A percentile compares a stretch with the other conserved stretches of the same genome.
Evolutionary conservation across 2,797 vertebrate species (phyloP).

Genomic region (Malacoctenus gilli): DNA sequence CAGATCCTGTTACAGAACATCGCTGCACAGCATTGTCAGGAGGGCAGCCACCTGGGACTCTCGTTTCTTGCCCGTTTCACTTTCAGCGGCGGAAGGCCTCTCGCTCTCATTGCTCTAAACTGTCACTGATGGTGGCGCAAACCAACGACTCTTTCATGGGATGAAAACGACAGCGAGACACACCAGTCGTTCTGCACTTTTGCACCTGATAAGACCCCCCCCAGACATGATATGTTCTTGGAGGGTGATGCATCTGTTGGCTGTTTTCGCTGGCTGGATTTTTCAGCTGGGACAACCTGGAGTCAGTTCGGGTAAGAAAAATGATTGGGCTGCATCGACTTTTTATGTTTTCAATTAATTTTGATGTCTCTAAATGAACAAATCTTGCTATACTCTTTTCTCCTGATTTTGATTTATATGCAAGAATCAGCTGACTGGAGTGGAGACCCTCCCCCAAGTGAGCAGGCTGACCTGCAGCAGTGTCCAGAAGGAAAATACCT

Average conservation of each 20-base stretch:
- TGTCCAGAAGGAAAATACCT: constrained; percentile 83
- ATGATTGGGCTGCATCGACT: too few relatives aligned
- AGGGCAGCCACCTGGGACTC: constrained; percentile 61
- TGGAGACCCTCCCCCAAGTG: constrained; percentile 29
- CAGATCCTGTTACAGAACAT: constrained; percentile 69
- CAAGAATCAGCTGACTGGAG: constrained; percentile 59
- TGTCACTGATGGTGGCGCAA: constrained; percentile 31
- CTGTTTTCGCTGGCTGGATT: constrained; percentile 44
- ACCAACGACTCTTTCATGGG: constrained; percentile 16
- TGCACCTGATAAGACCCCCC: constrained; percentile 10
- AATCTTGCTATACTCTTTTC: too few relatives aligned
- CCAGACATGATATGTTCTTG: constrained; percentile 50
- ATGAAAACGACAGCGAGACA: not conserved
- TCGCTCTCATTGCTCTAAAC: constrained; percentile 67
- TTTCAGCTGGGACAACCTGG: constrained; percentile 50
- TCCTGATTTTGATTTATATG: too few relatives aligned
- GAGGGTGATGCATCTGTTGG: constrained; percentile 51
- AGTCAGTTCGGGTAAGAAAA: constrained; percentile 73
- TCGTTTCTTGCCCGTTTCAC: constrained; percentile 79
- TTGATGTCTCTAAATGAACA: too few relatives aligned
- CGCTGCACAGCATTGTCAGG: constrained; percentile 58
- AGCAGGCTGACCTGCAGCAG: constrained; percentile 46
- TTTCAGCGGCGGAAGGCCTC: constrained; percentile 70
- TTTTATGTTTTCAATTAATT: too few relatives aligned
- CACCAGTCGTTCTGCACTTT: not conserved